Percentiles rank a stretch among this genome's conserved stretches.
Evolutionary conservation across 2,797 vertebrate species (phyloP).

Genomic region (Falco cherrug): DNA sequence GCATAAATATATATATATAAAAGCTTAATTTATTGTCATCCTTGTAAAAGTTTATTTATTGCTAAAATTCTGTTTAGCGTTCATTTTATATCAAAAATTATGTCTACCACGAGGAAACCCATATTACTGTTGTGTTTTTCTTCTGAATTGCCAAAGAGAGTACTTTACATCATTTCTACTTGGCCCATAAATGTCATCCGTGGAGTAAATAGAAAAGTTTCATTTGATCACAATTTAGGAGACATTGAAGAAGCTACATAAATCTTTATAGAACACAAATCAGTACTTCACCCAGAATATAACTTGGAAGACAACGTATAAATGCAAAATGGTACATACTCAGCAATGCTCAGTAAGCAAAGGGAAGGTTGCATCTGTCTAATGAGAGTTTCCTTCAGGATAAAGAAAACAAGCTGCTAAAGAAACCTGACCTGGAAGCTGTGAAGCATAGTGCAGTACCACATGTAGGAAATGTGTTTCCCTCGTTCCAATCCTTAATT

Average conservation of each 20-base stretch:
- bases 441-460: not conserved
- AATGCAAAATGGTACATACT: not conserved
- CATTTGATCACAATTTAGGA: not conserved
- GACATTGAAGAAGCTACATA: not conserved
- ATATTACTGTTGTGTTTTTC: not conserved
- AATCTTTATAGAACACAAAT: not conserved
- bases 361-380: not conserved
- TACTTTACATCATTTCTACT: not conserved
- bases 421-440: not conserved
- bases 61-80: not conserved
- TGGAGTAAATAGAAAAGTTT: conserved; percentile 1
- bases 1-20: not conserved
- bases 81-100: conserved; percentile 9
- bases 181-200: not conserved
- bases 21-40: not conserved
- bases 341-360: not conserved
- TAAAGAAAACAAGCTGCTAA: not conserved
- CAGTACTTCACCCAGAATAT: not conserved
- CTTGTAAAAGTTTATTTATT: not conserved
- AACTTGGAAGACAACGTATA: not conserved
- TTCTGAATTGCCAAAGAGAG: not conserved
- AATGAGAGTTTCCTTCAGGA: not conserved
- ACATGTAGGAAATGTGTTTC: not conserved
- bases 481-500: not conserved
- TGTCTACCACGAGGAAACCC: not conserved